Percentiles rank a stretch among this genome's conserved stretches.
Conservation (phyloP, 2,888 invertebrate genomes). For the Scaeva pyrastri region DNA sequence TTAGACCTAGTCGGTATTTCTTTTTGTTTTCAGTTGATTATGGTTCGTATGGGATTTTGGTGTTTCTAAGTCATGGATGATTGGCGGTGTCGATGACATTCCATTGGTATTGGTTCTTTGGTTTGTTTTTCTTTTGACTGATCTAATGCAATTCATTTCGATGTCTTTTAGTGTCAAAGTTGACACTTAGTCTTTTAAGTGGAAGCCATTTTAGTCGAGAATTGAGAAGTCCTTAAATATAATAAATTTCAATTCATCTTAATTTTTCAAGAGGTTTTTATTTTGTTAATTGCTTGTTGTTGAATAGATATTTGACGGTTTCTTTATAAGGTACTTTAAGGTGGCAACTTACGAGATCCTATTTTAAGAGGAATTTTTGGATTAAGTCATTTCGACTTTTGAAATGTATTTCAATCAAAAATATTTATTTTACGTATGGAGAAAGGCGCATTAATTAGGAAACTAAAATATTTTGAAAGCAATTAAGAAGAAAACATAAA, state of each 20-base stretch:
- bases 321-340: neutral
- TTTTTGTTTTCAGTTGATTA: slow-evolving; percentile 13
- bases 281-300: neutral
- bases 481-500: no score
- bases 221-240: neutral
- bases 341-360: no score
- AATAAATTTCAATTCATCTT: slow-evolving; percentile 35
- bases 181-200: slow-evolving; percentile 43
- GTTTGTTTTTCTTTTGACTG: slow-evolving; percentile 11
- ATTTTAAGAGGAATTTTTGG: neutral
- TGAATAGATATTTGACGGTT: neutral
- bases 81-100: slow-evolving; percentile 34
- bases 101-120: slow-evolving; percentile 22
- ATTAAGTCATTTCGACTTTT: neutral
- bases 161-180: slow-evolving; percentile 42
- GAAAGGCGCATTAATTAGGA: no score
- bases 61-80: slow-evolving; percentile 45
- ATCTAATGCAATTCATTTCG: slow-evolving; percentile 52
- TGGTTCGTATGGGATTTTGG: slow-evolving; percentile 6
- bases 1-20: slow-evolving; percentile 44
- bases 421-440: neutral
- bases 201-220: slow-evolving; percentile 38
- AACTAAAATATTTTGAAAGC: no score
- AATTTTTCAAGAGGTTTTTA: slow-evolving; percentile 2
- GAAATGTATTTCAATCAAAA: neutral